Evolutionary conservation across 53 echinoderm and acorn worm species (phyloP).

Genomic region (Paracentrotus lividus): DNA sequence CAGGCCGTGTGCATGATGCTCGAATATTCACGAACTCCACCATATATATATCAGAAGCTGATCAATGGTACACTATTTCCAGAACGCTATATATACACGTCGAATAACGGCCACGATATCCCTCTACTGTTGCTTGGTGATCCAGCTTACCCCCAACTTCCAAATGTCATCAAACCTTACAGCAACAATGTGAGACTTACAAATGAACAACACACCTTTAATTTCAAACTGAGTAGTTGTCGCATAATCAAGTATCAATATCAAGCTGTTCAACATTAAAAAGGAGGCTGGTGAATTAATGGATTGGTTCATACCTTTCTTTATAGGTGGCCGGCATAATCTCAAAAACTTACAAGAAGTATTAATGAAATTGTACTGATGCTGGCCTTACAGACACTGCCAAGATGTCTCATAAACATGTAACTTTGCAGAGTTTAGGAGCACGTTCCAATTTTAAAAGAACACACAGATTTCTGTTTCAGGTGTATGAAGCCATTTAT

Average conservation of each 20-base stretch:
- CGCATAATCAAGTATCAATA: no score
- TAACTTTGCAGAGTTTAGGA: constrained; percentile 65
- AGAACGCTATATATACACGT: no score
- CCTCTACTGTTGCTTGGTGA: constrained; percentile 79
- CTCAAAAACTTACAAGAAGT: constrained; percentile 82
- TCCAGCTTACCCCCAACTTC: constrained; percentile 78
- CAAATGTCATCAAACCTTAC: constrained; percentile 84
- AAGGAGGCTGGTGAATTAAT: constrained; percentile 30
- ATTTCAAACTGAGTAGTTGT: constrained; percentile 70
- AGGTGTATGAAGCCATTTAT: no score
- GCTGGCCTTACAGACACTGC: constrained; percentile 64
- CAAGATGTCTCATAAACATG: constrained; percentile 60
- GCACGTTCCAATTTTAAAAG: constrained; percentile 73
- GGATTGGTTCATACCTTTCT: constrained; percentile 79
- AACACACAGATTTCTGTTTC: constrained; percentile 78
- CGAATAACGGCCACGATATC: no score
- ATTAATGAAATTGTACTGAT: constrained; percentile 65
- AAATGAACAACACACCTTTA: constrained; percentile 63
- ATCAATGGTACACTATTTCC: no score
- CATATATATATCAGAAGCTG: no score
- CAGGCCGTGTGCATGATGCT: no score
- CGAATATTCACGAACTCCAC: no score
- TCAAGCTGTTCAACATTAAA: constrained; percentile 41
- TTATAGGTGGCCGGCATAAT: constrained; percentile 85
- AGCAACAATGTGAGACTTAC: constrained; percentile 64